Evolutionary conservation across 2,888 invertebrate genomes (phyloP), one percentile per base, ranked within the genome.

Genomic region (Linnaemya tessellans): DNA sequence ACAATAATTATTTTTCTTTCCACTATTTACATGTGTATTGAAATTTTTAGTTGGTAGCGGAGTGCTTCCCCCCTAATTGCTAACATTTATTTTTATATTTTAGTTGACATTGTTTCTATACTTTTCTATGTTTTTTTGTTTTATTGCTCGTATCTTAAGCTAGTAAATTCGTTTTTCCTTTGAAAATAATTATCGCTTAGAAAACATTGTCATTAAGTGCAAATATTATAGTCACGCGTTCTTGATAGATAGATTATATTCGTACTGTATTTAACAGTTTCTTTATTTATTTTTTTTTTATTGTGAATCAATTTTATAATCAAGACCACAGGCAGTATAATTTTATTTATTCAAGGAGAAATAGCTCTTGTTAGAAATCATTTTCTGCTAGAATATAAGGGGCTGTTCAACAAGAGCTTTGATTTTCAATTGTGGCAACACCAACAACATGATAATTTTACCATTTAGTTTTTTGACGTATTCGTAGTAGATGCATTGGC

Each of bases 131-230:
- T 5, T 25, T 20, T n/a, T 22, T 22, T 41, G 62, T 51, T 15
- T 75, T 38, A 49, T 73, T 30, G 10, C 13, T n/a, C 25, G 5
- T 58, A 46, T 43, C 30, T 46, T 46, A 49, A 41, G 18, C 74
- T 18, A 41, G 62, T 51, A 49, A 51, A 11, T 38, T 38, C 7
- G 8, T 11, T 51, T 51, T 25, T 38, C 15, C 13, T 64, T 22
- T 9, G 13, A 62, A 41, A 30, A 18, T 9, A 64, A 54, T 74
- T 54, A 64, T 41, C 25, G 22, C 64, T 64, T 25, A 51, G 41
- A 18, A 71, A 43, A 58, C 46, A 25, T 71, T 58, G 58, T 58
- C 43, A 30, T 58, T 9, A 46, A 46, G 15, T 15, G 46, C 11
- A 58, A 46, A 71, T 56, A 43, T 43, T 56, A 41, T 25, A 43